Evolutionary conservation across 2,113 vertebrate species (phyloP).

Genomic region (Aleadryas rufinucha): DNA sequence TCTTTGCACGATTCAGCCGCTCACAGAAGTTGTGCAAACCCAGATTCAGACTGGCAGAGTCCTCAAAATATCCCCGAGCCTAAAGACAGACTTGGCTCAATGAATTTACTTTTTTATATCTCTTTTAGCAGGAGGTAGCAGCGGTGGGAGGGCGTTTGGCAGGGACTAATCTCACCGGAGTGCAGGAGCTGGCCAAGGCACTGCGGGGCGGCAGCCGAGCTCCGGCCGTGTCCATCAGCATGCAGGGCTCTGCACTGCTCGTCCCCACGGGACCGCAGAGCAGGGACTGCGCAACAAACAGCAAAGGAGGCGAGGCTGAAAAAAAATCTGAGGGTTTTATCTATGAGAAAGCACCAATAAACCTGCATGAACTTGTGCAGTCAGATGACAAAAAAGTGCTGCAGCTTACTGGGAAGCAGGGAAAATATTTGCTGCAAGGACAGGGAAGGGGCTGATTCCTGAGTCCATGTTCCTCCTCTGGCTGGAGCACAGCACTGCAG

Average conservation of each 20-base stretch:
- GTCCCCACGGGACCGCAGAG: background rate
- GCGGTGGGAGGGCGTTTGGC: background rate
- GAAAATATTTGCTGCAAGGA: conserved; percentile 46
- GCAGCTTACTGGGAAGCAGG: background rate
- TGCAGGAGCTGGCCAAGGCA: background rate
- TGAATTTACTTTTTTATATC: too few species aligned
- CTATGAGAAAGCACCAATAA: background rate
- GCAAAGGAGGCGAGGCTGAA: background rate
- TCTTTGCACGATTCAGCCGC: accelerated
- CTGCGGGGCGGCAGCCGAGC: background rate
- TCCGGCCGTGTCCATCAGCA: background rate
- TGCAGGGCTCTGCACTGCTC: background rate
- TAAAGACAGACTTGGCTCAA: background rate
- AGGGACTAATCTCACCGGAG: background rate
- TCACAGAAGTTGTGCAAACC: background rate
- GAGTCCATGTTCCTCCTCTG: conserved; percentile 41
- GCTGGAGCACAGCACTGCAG: conserved; percentile 50
- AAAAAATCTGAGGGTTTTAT: background rate
- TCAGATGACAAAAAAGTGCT: background rate
- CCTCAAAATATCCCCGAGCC: background rate
- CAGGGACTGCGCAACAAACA: background rate
- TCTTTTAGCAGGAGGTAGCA: background rate
- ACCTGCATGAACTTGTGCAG: background rate
- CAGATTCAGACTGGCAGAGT: background rate
- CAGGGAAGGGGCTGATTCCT: background rate